Evolutionary conservation across 1,140 invertebrate species (phyloP).

Genomic region (Ips nitidus): DNA sequence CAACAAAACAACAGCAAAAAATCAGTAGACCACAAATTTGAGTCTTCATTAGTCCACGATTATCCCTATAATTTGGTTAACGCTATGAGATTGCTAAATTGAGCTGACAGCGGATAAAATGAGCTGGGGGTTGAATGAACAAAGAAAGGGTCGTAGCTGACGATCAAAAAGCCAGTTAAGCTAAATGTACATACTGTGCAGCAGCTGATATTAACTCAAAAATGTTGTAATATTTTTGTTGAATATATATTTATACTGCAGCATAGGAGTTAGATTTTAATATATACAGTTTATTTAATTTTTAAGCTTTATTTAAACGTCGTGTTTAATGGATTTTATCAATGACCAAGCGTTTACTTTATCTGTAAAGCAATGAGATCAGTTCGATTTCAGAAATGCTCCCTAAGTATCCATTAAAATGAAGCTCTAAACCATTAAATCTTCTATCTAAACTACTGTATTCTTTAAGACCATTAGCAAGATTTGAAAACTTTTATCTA

Average conservation of each 20-base stretch:
- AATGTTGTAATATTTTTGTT: background rate
- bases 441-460: conserved; percentile 8
- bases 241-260: too few relatives aligned
- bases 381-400: background rate
- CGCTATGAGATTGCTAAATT: conserved; percentile 14
- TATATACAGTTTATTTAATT: too few relatives aligned
- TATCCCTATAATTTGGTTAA: conserved; percentile 8
- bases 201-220: background rate
- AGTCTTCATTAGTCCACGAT: conserved; percentile 5
- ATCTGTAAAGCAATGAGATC: too few relatives aligned
- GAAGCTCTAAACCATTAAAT: conserved; percentile 8
- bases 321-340: too few relatives aligned
- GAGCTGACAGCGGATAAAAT: conserved; percentile 14
- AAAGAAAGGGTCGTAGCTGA: conserved; percentile 8
- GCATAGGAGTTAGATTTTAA: too few relatives aligned
- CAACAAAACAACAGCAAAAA: background rate
- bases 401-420: conserved; percentile 2
- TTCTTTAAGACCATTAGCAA: conserved; percentile 11
- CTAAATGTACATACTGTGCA: background rate
- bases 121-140: conserved; percentile 5
- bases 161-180: conserved; percentile 9
- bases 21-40: background rate
- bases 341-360: too few relatives aligned
- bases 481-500: conserved; percentile 14
- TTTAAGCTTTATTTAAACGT: too few relatives aligned